These are phyloP conservation scores for Acanthochromis polyacanthus DNA, from an alignment of 2,113 vertebrate species.

Conservation along the genomic window DNA sequence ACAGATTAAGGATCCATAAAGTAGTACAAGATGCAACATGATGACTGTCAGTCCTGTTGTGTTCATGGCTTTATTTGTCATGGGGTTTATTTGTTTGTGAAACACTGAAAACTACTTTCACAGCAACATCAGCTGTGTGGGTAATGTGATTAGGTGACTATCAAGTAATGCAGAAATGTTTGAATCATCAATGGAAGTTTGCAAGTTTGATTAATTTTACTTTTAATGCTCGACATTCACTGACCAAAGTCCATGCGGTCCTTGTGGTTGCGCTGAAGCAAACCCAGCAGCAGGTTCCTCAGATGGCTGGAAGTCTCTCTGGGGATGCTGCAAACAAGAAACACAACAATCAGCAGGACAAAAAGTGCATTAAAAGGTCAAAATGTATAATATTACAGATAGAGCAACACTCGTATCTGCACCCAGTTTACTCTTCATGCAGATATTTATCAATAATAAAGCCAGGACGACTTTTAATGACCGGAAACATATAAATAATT, in stretches of 20 bases:
- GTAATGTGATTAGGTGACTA: neutral
- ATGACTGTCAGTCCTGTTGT: no score
- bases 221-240: slow-evolving; percentile 27
- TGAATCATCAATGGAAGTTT: neutral
- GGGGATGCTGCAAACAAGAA: slow-evolving; percentile 88
- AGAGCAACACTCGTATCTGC: neutral
- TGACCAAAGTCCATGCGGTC: slow-evolving; percentile 98
- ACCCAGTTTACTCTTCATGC: neutral
- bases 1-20: neutral
- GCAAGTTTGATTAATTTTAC: neutral
- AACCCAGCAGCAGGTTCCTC: slow-evolving; percentile 92
- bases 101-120: neutral
- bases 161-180: slow-evolving; percentile 5
- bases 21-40: neutral
- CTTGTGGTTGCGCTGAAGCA: slow-evolving; percentile 93
- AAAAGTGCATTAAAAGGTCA: neutral
- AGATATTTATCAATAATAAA: neutral
- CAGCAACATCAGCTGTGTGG: neutral
- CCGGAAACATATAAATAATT: no score
- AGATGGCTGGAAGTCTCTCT: slow-evolving; percentile 94
- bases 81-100: neutral
- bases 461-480: neutral
- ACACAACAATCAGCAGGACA: slow-evolving; percentile 8
- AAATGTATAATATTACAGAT: neutral
- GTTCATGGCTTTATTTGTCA: neutral